These are phyloP conservation scores for Folsomia manolachei DNA, from an alignment of 2,888 invertebrate genomes.

Conservation along the genomic window DNA sequence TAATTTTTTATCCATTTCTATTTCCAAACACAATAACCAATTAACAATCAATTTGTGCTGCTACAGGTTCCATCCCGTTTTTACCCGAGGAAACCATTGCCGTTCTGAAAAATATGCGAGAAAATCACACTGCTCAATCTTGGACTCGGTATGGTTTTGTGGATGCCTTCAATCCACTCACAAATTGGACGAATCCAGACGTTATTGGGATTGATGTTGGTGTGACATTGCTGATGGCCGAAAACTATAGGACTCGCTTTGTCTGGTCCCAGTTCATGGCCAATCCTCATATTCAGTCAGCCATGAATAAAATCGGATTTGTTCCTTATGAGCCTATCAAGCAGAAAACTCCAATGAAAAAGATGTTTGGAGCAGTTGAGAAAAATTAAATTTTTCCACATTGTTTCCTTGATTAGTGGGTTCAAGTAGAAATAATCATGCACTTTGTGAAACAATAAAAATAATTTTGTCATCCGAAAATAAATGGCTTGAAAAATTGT, in stretches of 20 bases:
- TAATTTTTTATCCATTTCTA: too few species aligned
- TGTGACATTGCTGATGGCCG: conserved; percentile 45
- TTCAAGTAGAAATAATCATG: background rate
- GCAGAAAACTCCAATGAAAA: background rate
- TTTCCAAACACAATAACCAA: too few species aligned
- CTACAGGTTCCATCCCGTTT: conserved; percentile 46
- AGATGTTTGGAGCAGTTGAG: too few species aligned
- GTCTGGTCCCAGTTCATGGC: conserved; percentile 45
- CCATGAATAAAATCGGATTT: conserved; percentile 41
- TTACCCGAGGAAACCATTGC: conserved; percentile 42
- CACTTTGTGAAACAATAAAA: too few species aligned
- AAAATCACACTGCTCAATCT: conserved; percentile 33
- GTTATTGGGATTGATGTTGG: conserved; percentile 48
- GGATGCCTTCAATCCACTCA: conserved; percentile 45
- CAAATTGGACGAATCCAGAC: conserved; percentile 45
- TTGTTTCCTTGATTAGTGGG: background rate
- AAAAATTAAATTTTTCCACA: background rate
- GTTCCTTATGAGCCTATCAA: background rate
- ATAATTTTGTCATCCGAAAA: too few species aligned
- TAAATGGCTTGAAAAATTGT: too few species aligned
- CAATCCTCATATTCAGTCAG: conserved; percentile 33
- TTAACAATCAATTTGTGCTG: too few species aligned
- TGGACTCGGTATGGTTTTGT: conserved; percentile 43
- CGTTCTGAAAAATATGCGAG: conserved; percentile 36
- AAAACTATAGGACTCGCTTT: conserved; percentile 41